Evolutionary conservation across 2,888 invertebrate species (phyloP), one percentile per base, ranked within the genome.

Genomic region (Agrilus cyanescens): DNA sequence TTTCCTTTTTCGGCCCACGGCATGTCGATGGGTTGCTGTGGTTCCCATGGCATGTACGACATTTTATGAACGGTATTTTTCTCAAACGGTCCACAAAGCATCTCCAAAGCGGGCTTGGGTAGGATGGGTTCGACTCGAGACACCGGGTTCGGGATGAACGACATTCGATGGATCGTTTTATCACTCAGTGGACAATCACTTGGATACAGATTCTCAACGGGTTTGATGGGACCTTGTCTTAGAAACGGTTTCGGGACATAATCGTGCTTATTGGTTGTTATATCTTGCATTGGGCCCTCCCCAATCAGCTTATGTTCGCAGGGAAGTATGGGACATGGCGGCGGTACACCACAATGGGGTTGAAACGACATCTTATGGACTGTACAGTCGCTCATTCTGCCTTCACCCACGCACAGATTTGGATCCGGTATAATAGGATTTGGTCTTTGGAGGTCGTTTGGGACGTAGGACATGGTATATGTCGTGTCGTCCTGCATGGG

Each of bases 201-300:
- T 1, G 62, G 53, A 49, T 53, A 63, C 3, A 68, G 50, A 48
- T 64, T 63, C 2, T 56, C 48, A 7, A 51, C 47, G 1, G 66
- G 66, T 16, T 49, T 50, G 0, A 71, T 59, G 0, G 71, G 68
- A 39, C 66, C 66, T 1, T 72, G 61, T 39, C 69, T 60, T 1
- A 69, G 70, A 46, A 68, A 68, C 0, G 77, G 76, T 54, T 80
- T 81, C 1, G 77, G 73, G 25, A 79, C 78, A 56, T 70, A 85
- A 67, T 84, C 83, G 58, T 81, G 81, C 32, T 81, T 80, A 50
- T 81, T 77, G 1, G 83, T 84, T 2, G 85, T 85, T 46, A 78
- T 65, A 49, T 76, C 76, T 63, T 82, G 79, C 71, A 84, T 78
- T n/a, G 82, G 81, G 14, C 73, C 74, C 49, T 75, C 73, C 0